Evolutionary conservation across 2,797 vertebrate species (phyloP).

Genomic region (Sebastes flavidus): DNA sequence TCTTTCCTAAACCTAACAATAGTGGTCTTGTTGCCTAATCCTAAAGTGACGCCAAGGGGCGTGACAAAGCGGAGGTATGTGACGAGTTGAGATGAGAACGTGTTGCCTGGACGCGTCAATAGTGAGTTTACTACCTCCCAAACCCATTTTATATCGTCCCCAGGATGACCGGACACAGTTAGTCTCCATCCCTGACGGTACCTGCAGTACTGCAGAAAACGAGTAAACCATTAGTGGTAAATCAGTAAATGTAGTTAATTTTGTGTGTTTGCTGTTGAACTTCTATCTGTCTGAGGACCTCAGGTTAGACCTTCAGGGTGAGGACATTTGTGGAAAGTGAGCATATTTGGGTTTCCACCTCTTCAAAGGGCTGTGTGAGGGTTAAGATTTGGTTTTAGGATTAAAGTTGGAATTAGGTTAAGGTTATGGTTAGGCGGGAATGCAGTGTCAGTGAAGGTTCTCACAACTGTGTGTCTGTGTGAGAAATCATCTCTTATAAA

Average conservation of each 20-base stretch:
- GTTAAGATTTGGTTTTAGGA: neutral
- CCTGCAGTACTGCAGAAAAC: too few relatives aligned
- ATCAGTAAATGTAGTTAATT: neutral
- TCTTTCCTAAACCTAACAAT: accelerated
- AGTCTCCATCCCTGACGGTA: too few relatives aligned
- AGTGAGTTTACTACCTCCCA: too few relatives aligned
- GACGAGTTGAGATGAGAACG: too few relatives aligned
- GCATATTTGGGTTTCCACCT: neutral
- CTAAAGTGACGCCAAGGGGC: too few relatives aligned
- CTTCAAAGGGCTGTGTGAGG: slow-evolving; percentile 10
- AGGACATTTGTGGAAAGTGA: neutral
- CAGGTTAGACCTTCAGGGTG: neutral
- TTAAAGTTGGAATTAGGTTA: neutral
- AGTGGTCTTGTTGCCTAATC: too few relatives aligned
- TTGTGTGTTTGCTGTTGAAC: neutral
- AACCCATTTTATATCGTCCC: too few relatives aligned
- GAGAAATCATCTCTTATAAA: slow-evolving; percentile 14
- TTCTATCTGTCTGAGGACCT: neutral
- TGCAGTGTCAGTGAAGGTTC: neutral
- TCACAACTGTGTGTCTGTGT: neutral
- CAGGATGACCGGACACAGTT: too few relatives aligned
- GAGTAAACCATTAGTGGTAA: neutral
- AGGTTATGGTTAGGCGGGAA: neutral
- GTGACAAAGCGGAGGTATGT: too few relatives aligned
- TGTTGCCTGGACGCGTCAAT: too few relatives aligned